Base-by-base conservation (phyloP, 2,888 invertebrate species). In the Eulithis testata region DNA sequence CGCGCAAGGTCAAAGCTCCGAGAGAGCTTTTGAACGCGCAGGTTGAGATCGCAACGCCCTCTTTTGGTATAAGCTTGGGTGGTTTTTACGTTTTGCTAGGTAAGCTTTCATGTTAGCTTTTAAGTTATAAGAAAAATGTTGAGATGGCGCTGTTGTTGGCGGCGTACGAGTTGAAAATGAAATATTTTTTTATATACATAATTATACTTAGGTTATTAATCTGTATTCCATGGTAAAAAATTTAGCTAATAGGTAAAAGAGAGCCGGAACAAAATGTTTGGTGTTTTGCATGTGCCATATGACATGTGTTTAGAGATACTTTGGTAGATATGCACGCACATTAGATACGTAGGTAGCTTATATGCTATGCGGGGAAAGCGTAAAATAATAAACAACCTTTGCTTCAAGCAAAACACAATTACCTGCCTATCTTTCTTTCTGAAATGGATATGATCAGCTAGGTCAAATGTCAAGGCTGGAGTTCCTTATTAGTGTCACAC, bases 381-480 rank as follows among this genome's bases (percentile, higher is more conserved):
- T 11, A 11, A 43, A 11, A 27, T 45, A 47, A 27, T 0, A 4
- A 8, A 1, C 43, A 53, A 50, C 51, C 50, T 63, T 52, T 62
- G 54, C 44, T 51, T 1, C 45, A 12, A 21, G 8, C 37, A 47
- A 63, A 57, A 11, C 1, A 69, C 73, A 49, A 21, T 49, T 21
- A 9, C 9, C 21, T 21, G 3, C 14, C 14, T 49, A 49, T 76
- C 80, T 82, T 81, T 76, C 14, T 74, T 14, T 9, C 11, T 50
- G 76, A 81, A 82, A 84, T 83, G 81, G 80, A 63, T 76, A 73
- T 85, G 88, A 89, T 87, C 77, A 89, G 89, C 82, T 89, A 76
- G 92, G 91, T 91, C 91, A 89, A 89, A 87, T 91, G 91, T 92
- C 91, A 91, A 87, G 72, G 87, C 87, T 76, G 78, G 83, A 73